Evolutionary conservation across 1,140 invertebrate species (phyloP).

Genomic region (Cardiocondyla obscurior): DNA sequence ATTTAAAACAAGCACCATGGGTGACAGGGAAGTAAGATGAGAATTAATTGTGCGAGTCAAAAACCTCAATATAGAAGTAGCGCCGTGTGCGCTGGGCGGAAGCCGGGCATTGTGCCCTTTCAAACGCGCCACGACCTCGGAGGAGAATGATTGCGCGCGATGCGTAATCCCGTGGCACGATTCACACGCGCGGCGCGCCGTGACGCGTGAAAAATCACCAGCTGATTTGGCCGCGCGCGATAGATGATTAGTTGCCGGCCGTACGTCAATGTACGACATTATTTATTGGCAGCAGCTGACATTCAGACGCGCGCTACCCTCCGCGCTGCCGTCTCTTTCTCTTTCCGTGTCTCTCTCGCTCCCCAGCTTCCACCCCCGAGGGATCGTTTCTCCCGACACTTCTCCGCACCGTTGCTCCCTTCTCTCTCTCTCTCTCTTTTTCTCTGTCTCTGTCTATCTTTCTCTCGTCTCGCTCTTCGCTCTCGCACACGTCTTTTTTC

Average conservation of each 20-base stretch:
- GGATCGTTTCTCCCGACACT: constrained; percentile 62
- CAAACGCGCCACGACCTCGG: constrained; percentile 16
- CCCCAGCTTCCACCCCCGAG: constrained; percentile 58
- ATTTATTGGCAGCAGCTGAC: constrained; percentile 80
- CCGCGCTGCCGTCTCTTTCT: constrained; percentile 42
- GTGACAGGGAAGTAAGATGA: background rate
- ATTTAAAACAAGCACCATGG: background rate
- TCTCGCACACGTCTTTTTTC: constrained; percentile 54
- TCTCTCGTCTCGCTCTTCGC: constrained; percentile 45
- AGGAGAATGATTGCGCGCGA: constrained; percentile 33
- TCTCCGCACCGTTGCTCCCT: constrained; percentile 51
- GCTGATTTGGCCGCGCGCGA: constrained; percentile 73
- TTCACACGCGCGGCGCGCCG: constrained; percentile 54
- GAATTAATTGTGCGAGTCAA: constrained; percentile 16
- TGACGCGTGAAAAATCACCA: constrained; percentile 75
- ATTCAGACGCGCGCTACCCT: constrained; percentile 71
- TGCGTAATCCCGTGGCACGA: constrained; percentile 54
- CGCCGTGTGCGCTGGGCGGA: background rate
- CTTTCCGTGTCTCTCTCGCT: background rate
- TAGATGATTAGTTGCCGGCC: constrained; percentile 74
- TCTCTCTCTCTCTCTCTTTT: constrained; percentile 22
- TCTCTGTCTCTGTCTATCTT: constrained; percentile 24
- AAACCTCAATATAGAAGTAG: background rate
- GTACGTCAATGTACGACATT: constrained; percentile 76
- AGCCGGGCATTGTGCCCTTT: constrained; percentile 12